phyloP scores from a whole-genome alignment of 2,797 vertebrate genomes.

The Hoplostethus atlanticus region DNA sequence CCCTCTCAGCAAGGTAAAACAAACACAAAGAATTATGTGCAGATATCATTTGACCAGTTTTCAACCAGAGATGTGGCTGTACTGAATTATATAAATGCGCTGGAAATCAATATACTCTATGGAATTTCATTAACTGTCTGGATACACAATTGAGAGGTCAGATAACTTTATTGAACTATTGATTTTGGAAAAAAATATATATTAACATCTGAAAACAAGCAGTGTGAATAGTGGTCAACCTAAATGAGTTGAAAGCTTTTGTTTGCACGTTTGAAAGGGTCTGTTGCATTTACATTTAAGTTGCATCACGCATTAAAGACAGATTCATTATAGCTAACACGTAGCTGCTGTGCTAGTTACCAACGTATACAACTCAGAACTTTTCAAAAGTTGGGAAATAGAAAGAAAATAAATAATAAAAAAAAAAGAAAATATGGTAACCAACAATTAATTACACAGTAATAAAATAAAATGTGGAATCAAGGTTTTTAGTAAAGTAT shows the following conservation, averaged over 20 bases:
- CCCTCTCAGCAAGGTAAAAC: constrained; percentile 34
- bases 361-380: not conserved
- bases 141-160: constrained; percentile 89
- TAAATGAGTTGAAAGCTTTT: constrained; percentile 84
- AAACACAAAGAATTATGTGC: constrained; percentile 67
- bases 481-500: constrained; percentile 10
- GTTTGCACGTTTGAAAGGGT: constrained; percentile 51
- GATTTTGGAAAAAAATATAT: constrained; percentile 90
- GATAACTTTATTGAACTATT: constrained; percentile 88
- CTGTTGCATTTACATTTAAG: constrained; percentile 3
- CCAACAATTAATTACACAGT: constrained; percentile 9
- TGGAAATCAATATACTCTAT: constrained; percentile 90
- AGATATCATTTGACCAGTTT: constrained; percentile 56
- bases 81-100: constrained; percentile 86
- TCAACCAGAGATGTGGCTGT: constrained; percentile 81
- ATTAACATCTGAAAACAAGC: constrained; percentile 88
- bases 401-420: too few relatives aligned
- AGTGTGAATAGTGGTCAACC: constrained; percentile 78
- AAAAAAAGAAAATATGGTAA: not conserved
- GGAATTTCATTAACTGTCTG: constrained; percentile 86
- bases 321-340: not conserved
- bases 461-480: not conserved
- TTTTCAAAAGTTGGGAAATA: not conserved
- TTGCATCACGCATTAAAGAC: not conserved
- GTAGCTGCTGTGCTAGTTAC: not conserved